These are phyloP conservation scores for Triplophysa siluroides DNA, from an alignment of 2,113 vertebrate genomes.

Conservation along the genomic window DNA sequence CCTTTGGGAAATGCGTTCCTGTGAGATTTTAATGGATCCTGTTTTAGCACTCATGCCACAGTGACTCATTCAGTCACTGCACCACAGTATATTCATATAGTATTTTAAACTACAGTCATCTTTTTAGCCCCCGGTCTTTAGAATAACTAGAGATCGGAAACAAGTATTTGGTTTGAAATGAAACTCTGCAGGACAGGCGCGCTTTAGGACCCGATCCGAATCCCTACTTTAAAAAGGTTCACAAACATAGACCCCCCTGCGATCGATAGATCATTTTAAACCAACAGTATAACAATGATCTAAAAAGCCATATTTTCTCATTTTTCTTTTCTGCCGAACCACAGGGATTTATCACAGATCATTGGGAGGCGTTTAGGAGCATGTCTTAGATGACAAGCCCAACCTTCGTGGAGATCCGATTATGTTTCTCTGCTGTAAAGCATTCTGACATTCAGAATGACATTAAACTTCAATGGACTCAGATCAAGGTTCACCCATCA, in stretches of 20 bases:
- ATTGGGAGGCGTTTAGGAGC: slow-evolving; percentile 15
- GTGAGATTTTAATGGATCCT: slow-evolving; percentile 20
- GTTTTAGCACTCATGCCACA: background rate
- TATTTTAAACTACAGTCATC: background rate
- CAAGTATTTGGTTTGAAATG: too few relatives aligned
- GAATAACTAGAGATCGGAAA: too few relatives aligned
- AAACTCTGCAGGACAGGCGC: too few relatives aligned
- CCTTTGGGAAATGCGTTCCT: slow-evolving; percentile 6
- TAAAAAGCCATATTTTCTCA: background rate
- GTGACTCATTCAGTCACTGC: background rate
- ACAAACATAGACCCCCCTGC: too few relatives aligned
- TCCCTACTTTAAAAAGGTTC: too few relatives aligned
- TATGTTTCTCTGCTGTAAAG: slow-evolving; percentile 72
- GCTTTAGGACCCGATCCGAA: too few relatives aligned
- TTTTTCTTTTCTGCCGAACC: slow-evolving; percentile 64
- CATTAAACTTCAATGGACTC: slow-evolving; percentile 73
- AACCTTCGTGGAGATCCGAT: slow-evolving; percentile 63
- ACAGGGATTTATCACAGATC: background rate
- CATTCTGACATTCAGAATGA: slow-evolving; percentile 71
- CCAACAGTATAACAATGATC: background rate
- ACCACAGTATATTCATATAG: background rate
- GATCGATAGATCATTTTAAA: too few relatives aligned
- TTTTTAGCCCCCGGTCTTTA: background rate
- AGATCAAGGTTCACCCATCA: slow-evolving; percentile 74
- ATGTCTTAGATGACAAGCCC: background rate